Percentiles rank a stretch among this genome's conserved stretches.
phyloP scores from a whole-genome alignment of 2,888 invertebrate genomes.

The Cyaniris semiargus region DNA sequence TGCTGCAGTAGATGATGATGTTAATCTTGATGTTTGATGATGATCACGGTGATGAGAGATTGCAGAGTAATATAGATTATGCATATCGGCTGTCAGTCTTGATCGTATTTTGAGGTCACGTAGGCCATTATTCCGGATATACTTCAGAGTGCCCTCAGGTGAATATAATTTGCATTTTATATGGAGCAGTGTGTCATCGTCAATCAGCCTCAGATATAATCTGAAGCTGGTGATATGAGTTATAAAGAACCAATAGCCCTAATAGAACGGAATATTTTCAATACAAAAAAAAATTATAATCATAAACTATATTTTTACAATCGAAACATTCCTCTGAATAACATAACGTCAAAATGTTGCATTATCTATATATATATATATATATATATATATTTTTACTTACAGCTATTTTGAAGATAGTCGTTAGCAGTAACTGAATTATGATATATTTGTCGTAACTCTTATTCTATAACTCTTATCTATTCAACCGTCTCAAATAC shows the following conservation, averaged over 20 bases:
- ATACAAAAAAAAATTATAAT: no score
- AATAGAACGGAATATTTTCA: no score
- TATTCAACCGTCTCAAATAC: no score
- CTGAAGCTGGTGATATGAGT: background rate
- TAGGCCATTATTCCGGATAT: constrained; percentile 26
- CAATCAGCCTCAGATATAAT: background rate
- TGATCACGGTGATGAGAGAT: background rate
- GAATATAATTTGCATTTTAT: constrained; percentile 30
- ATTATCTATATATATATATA: no score
- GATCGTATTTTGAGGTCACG: constrained; percentile 25
- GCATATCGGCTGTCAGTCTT: constrained; percentile 19
- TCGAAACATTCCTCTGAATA: no score
- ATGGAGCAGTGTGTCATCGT: constrained; percentile 24
- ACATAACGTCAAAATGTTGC: no score
- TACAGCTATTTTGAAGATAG: no score
- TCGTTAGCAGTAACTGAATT: no score
- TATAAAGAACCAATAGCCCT: background rate
- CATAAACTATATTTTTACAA: no score
- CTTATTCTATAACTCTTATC: no score
- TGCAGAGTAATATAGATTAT: background rate
- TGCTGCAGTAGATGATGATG: background rate
- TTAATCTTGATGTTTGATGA: background rate
- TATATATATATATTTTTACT: no score
- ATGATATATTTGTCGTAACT: no score
- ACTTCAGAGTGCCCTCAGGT: constrained; percentile 14